Percentiles rank a stretch among this genome's conserved stretches.
Evolutionary conservation across 2,888 invertebrate species (phyloP).

Genomic region (Dorcus hopei): DNA sequence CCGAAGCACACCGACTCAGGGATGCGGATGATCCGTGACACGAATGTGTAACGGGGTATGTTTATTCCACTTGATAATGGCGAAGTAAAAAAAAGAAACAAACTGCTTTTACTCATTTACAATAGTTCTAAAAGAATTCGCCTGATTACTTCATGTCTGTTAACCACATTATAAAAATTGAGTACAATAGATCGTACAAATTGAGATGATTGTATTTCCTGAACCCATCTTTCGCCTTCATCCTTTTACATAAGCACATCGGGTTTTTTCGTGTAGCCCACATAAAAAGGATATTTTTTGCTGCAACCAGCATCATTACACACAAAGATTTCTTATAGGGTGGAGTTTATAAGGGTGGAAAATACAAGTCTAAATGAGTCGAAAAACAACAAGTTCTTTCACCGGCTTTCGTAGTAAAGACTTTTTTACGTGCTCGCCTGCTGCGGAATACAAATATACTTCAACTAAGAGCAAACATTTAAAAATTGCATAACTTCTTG

Average conservation of each 20-base stretch:
- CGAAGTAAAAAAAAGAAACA: too few species aligned
- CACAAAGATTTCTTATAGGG: constrained; percentile 22
- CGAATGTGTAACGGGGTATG: constrained; percentile 3
- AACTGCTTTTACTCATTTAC: too few species aligned
- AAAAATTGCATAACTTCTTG: constrained; percentile 13
- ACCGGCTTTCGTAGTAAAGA: constrained; percentile 6
- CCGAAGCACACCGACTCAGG: constrained; percentile 22
- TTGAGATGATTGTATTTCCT: constrained; percentile 4
- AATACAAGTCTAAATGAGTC: constrained; percentile 22
- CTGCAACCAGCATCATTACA: constrained; percentile 23
- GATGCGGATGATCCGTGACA: constrained; percentile 13
- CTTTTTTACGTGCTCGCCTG: constrained; percentile 2
- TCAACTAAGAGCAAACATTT: constrained; percentile 11
- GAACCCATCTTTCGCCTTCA: constrained; percentile 2
- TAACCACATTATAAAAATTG: too few species aligned
- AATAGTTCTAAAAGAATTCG: too few species aligned
- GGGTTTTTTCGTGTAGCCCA: not conserved
- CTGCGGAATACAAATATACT: constrained; percentile 12
- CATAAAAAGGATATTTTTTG: constrained; percentile 2
- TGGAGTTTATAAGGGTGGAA: constrained; percentile 24
- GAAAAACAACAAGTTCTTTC: constrained; percentile 22
- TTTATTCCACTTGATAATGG: too few species aligned
- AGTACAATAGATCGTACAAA: not conserved
- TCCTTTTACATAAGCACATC: too few species aligned
- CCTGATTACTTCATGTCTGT: too few species aligned